A percentile compares a stretch with the other conserved stretches of the same genome.
Evolutionary conservation across 2,113 vertebrate genomes (phyloP).

Genomic region (Odocoileus hemionus): DNA sequence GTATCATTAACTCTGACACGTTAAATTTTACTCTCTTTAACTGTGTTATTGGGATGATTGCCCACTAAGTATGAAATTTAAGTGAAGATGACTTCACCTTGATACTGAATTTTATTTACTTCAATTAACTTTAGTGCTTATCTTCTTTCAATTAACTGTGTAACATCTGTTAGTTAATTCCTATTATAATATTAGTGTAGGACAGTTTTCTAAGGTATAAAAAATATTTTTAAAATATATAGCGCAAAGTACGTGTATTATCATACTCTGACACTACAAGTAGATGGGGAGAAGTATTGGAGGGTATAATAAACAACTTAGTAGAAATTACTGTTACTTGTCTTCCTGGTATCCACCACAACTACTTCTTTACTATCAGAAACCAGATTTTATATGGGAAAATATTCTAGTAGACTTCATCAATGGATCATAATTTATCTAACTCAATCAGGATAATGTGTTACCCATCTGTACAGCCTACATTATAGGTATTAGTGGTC

Average conservation of each 20-base stretch:
- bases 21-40: constrained; percentile 78
- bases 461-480: background rate
- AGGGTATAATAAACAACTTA: background rate
- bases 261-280: background rate
- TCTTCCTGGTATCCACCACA: background rate
- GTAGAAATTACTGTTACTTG: background rate
- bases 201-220: constrained; percentile 53
- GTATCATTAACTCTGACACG: constrained; percentile 78
- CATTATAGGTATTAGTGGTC: background rate
- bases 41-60: constrained; percentile 73
- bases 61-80: constrained; percentile 77
- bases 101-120: constrained; percentile 71
- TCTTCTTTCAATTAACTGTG: constrained; percentile 76
- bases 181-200: constrained; percentile 60
- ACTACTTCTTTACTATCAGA: background rate
- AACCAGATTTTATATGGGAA: background rate
- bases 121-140: constrained; percentile 75
- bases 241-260: constrained; percentile 36
- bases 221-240: constrained; percentile 51
- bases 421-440: background rate
- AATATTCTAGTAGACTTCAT: background rate
- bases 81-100: constrained; percentile 78
- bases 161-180: constrained; percentile 68
- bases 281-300: background rate
- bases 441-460: background rate